Percentiles rank a stretch among this genome's conserved stretches.
Evolutionary conservation across 2,113 vertebrate species (phyloP).

Genomic region (Rhynchomys soricoides): DNA sequence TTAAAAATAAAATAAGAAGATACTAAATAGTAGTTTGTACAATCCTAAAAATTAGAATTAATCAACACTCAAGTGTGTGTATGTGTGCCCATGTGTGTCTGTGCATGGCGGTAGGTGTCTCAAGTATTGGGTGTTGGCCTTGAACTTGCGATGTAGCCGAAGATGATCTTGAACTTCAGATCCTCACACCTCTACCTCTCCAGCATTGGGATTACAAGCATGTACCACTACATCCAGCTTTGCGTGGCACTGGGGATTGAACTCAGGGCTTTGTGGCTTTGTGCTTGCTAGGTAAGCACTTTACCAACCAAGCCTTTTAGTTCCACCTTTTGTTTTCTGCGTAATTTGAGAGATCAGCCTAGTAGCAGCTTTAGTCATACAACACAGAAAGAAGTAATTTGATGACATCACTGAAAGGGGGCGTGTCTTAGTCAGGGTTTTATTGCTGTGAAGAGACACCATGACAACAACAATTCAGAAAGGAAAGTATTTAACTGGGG

Average conservation of each 20-base stretch:
- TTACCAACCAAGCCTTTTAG: not conserved
- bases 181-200: not conserved
- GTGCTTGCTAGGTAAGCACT: not conserved
- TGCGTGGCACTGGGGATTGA: not conserved
- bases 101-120: accelerated
- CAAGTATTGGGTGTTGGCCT: not conserved
- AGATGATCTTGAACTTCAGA: not conserved
- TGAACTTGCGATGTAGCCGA: not conserved
- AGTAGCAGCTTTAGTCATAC: not conserved
- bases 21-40: not conserved
- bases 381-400: not conserved
- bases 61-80: not conserved
- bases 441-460: not conserved
- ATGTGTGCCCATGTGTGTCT: not conserved
- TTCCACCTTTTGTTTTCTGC: not conserved
- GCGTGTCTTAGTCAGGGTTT: not conserved
- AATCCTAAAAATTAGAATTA: not conserved
- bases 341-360: not conserved
- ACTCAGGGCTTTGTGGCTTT: not conserved
- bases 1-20: not conserved
- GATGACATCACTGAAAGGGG: not conserved
- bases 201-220: not conserved
- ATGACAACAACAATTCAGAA: not conserved
- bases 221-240: not conserved
- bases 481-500: not conserved